phyloP scores from a whole-genome alignment of 2,888 invertebrate genomes.

The Tiphia femorata region DNA sequence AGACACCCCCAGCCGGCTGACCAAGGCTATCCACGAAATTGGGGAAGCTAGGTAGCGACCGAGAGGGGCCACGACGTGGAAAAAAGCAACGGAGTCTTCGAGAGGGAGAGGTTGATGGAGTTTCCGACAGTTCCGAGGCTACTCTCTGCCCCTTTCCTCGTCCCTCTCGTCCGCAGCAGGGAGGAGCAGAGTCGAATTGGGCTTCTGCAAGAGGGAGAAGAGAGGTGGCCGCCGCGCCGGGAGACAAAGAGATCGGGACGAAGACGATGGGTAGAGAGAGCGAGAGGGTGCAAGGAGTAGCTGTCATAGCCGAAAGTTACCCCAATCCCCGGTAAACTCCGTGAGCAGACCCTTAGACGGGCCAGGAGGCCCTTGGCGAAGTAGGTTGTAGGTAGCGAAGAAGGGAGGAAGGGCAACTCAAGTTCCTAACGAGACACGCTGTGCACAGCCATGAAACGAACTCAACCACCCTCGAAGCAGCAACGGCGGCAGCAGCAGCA shows the following conservation, averaged over 20 bases:
- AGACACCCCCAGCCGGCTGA: no score
- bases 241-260: background rate
- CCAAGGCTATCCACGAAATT: no score
- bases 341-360: slow-evolving; percentile 39
- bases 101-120: no score
- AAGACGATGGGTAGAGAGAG: background rate
- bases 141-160: no score
- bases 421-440: slow-evolving; percentile 62
- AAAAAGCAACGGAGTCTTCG: no score
- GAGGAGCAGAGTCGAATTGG: no score
- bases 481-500: no score
- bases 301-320: slow-evolving; percentile 52
- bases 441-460: slow-evolving; percentile 58
- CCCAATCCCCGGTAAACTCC: slow-evolving; percentile 47
- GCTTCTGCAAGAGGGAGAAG: slow-evolving; percentile 4
- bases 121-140: no score
- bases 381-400: slow-evolving; percentile 22
- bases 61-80: no score
- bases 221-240: background rate
- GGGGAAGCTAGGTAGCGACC: no score
- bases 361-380: slow-evolving; percentile 37
- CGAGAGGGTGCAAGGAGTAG: background rate
- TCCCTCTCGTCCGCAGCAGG: no score
- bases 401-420: slow-evolving; percentile 45
- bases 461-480: slow-evolving; percentile 50